A percentile compares a stretch with the other conserved stretches of the same genome.
These are phyloP conservation scores for Tinea trinotella DNA, from an alignment of 2,888 invertebrate species.

Conservation along the genomic window DNA sequence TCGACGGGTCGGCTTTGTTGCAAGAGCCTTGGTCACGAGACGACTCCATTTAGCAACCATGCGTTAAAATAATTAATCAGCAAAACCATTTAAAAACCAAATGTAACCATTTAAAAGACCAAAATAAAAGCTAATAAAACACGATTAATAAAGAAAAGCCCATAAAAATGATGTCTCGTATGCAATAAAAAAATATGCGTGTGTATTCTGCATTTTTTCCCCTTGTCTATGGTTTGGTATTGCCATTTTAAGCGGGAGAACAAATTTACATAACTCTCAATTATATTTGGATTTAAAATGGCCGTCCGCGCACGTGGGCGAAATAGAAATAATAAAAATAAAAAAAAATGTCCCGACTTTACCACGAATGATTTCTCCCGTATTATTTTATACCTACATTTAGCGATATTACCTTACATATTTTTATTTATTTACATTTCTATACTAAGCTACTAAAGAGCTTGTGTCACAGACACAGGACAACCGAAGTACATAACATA, in stretches of 20 bases:
- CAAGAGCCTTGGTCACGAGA: too few relatives aligned
- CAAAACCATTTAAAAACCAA: too few relatives aligned
- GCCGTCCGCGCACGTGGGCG: constrained; percentile 28
- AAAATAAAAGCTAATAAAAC: background rate
- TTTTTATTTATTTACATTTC: too few relatives aligned
- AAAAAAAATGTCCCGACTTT: constrained; percentile 1
- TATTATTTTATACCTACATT: too few relatives aligned
- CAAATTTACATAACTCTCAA: constrained; percentile 43
- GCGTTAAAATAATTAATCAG: too few relatives aligned
- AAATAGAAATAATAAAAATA: constrained; percentile 29
- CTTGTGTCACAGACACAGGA: too few relatives aligned
- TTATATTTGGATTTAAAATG: constrained; percentile 39
- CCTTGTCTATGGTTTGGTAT: background rate
- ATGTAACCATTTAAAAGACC: too few relatives aligned
- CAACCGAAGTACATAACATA: too few relatives aligned
- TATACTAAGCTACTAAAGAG: too few relatives aligned
- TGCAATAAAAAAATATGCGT: constrained; percentile 6
- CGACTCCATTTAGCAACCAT: too few relatives aligned
- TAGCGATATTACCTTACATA: too few relatives aligned
- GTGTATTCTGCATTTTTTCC: background rate
- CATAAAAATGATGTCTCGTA: background rate
- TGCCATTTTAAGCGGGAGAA: constrained; percentile 3
- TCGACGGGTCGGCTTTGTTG: too few relatives aligned
- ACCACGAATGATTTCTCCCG: background rate
- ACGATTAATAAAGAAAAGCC: background rate